Evolutionary conservation across 2,113 vertebrate genomes (phyloP).

Genomic region (Phyllopteryx taeniolatus): DNA sequence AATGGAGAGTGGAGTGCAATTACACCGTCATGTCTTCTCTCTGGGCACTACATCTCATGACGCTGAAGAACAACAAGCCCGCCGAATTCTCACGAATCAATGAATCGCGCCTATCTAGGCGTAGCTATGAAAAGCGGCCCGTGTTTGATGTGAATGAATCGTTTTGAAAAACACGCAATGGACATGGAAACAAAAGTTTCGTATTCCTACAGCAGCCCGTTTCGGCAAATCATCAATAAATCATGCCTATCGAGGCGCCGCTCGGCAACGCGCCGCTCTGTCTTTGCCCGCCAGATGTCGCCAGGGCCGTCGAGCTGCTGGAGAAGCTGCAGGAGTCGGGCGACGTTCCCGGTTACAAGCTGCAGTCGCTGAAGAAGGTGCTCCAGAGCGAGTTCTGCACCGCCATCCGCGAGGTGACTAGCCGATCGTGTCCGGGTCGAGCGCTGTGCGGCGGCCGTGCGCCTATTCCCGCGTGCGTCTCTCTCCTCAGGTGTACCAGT

Average conservation of each 20-base stretch:
- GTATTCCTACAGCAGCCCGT: too few relatives aligned
- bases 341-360: slow-evolving; percentile 93
- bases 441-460: not conserved
- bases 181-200: too few relatives aligned
- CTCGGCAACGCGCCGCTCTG: not conserved
- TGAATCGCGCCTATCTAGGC: too few relatives aligned
- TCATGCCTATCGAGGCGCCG: not conserved
- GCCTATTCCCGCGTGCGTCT: not conserved
- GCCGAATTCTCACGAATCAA: too few relatives aligned
- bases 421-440: not conserved
- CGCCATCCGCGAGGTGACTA: slow-evolving; percentile 95
- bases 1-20: not conserved
- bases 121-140: too few relatives aligned
- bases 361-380: slow-evolving; percentile 96
- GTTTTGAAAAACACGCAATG: too few relatives aligned
- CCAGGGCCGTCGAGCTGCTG: slow-evolving; percentile 93
- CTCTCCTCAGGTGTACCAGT: slow-evolving; percentile 93
- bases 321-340: slow-evolving; percentile 97
- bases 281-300: slow-evolving; percentile 81
- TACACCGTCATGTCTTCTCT: not conserved
- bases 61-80: too few relatives aligned
- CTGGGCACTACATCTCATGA: too few relatives aligned
- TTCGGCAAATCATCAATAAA: not conserved
- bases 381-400: slow-evolving; percentile 99
- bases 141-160: too few relatives aligned